Conservation (phyloP, 64 coral and sea anemone species). For the Exaiptasia diaphana region DNA sequence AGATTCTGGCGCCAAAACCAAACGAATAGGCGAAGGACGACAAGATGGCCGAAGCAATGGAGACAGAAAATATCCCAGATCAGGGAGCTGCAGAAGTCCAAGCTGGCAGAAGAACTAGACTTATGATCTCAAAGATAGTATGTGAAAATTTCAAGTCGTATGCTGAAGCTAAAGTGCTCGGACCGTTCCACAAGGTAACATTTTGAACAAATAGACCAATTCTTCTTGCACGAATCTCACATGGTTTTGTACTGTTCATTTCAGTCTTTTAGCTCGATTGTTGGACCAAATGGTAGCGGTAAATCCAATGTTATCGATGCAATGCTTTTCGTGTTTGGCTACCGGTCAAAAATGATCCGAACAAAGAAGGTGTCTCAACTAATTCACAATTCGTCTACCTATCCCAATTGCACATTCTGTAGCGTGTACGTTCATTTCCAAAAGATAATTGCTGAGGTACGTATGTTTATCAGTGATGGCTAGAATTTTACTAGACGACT, state of each 20-base stretch:
- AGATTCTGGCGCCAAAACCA: constrained; percentile 39
- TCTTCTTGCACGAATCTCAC: not conserved
- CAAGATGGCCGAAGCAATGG: not conserved
- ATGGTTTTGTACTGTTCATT: not conserved
- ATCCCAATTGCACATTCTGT: constrained; percentile 76
- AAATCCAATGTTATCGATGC: constrained; percentile 99
- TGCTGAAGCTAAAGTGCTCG: constrained; percentile 84
- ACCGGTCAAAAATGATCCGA: constrained; percentile 97
- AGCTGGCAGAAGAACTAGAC: constrained; percentile 16
- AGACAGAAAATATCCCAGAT: constrained; percentile 8
- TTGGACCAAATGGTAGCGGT: constrained; percentile 96
- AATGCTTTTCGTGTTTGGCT: constrained; percentile 98
- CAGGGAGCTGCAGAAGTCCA: constrained; percentile 28
- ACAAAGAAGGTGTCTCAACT: constrained; percentile 94
- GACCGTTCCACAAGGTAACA: constrained; percentile 96
- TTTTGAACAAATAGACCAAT: not conserved
- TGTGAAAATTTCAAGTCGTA: constrained; percentile 99
- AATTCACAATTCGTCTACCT: constrained; percentile 94
- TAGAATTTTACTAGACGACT: too few relatives aligned
- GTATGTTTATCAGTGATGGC: not conserved
- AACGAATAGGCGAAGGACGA: constrained; percentile 13
- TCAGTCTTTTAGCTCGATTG: constrained; percentile 96
- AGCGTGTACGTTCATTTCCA: constrained; percentile 91
- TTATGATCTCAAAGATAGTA: constrained; percentile 98
- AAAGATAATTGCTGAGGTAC: constrained; percentile 95